Conservation (phyloP, 1,140 invertebrate genomes). For the Acromyrmex charruanus region DNA sequence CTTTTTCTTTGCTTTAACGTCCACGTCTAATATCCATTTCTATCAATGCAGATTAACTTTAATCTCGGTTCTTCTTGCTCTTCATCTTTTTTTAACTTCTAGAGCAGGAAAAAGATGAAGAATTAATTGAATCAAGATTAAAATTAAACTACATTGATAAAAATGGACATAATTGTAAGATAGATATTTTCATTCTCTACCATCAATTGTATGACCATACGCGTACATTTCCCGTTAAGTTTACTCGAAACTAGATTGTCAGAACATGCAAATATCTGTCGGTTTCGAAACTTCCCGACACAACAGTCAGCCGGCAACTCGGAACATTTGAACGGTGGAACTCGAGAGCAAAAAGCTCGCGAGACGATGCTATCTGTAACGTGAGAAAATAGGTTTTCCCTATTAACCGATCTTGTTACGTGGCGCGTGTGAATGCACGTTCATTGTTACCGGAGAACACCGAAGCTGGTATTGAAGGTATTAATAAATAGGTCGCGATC, state of each 20-base stretch:
- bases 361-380: constrained; percentile 70
- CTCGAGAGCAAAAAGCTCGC: constrained; percentile 5
- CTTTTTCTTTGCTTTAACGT: too few species aligned
- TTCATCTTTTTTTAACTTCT: too few species aligned
- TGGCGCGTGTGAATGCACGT: constrained; percentile 49
- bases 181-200: too few species aligned
- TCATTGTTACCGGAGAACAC: constrained; percentile 56
- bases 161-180: too few species aligned
- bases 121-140: too few species aligned
- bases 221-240: not conserved
- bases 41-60: too few species aligned
- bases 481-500: constrained; percentile 52
- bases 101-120: too few species aligned
- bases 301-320: not conserved
- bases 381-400: constrained; percentile 70
- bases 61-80: too few species aligned
- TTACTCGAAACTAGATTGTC: not conserved
- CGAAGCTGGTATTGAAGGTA: constrained; percentile 44
- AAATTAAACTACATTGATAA: too few species aligned
- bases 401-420: constrained; percentile 62
- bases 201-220: too few species aligned
- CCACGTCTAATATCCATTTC: too few species aligned
- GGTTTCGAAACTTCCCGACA: not conserved
- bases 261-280: not conserved
- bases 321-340: not conserved